These are phyloP conservation scores for Macrophya alboannulata DNA, from an alignment of 2,888 invertebrate genomes.

Conservation along the genomic window DNA sequence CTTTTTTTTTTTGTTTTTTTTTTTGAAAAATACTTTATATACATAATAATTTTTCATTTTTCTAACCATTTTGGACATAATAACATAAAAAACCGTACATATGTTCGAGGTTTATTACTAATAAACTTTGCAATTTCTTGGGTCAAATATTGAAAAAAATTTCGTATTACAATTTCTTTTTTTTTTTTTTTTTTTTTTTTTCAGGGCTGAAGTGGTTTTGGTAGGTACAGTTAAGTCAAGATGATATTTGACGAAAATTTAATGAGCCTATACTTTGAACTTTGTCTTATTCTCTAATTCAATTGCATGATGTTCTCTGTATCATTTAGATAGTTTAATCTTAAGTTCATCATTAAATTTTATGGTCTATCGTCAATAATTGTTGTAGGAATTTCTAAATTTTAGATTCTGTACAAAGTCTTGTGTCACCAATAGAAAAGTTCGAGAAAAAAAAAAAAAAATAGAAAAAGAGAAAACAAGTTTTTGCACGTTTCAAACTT, in stretches of 20 bases:
- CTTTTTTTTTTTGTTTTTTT: constrained; percentile 17
- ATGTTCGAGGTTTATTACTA: constrained; percentile 35
- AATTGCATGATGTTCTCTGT: constrained; percentile 9
- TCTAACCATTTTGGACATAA: constrained; percentile 7
- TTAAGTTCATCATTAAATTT: not conserved
- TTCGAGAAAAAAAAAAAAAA: not conserved
- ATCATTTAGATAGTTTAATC: not conserved
- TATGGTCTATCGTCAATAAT: constrained; percentile 36
- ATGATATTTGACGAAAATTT: not conserved
- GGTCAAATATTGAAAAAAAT: constrained; percentile 57
- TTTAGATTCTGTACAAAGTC: constrained; percentile 50
- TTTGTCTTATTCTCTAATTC: not conserved
- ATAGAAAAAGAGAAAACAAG: not conserved
- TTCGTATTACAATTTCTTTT: not conserved
- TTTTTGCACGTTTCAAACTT: constrained; percentile 8
- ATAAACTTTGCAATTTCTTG: constrained; percentile 62
- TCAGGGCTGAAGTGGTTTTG: not conserved
- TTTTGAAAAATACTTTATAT: constrained; percentile 57
- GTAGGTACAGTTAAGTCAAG: not conserved
- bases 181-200: not conserved
- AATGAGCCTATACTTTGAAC: not conserved
- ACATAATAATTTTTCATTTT: constrained; percentile 55
- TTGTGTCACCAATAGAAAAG: constrained; percentile 36
- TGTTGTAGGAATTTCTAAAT: constrained; percentile 29
- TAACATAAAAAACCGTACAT: constrained; percentile 52